Evolutionary conservation across 2,797 vertebrate species (phyloP), one percentile per base, ranked within the genome.

Genomic region (Urocyon cinereoargenteus): DNA sequence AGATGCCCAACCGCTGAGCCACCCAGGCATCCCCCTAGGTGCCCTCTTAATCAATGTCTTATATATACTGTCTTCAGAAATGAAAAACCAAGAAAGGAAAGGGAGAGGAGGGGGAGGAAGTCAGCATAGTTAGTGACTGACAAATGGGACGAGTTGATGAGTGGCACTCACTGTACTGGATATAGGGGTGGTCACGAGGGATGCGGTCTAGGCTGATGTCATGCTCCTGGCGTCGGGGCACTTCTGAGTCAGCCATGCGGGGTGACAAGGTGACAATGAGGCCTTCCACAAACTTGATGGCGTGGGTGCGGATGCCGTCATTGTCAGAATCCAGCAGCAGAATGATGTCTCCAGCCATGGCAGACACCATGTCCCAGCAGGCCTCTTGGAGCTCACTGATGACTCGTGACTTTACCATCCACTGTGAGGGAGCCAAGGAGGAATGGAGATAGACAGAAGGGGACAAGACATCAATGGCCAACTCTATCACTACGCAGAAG

Each of bases 231-330:
- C 99, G 98, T 61, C 99, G 99, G 62, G 99, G 99, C 1, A 99
- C 97, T 3, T 99, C 99, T 0, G 99, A 99, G 94, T 99, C 99
- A 0, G 99, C 88, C 2, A 99, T 99, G 8, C 99, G 99, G 0
- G 99, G 99, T 0, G 99, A 99, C 77, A 99, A 98, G 2, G 99
- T 99, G 98, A 99, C 99, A n/a, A 99, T 99, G 5, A 99, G 98
- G 0, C 99, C 99, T 92, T 99, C 99, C 0, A 99, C 99, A 91
- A 99, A 99, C 97, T 99, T 99, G 98, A 99, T 99, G 96, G 99
- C 99, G 0, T 99, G 99, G 0, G 99, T 99, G 82, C 99, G 99
- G 62, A 99, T 98, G 0, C 99, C 99, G 0, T 99, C 99, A 0
- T 99, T 99, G 97, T 99, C 99, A 0, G 99, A 99, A 97, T 99